Evolutionary conservation across 1,140 invertebrate species (phyloP).

Genomic region (Trichoplusia ni): DNA sequence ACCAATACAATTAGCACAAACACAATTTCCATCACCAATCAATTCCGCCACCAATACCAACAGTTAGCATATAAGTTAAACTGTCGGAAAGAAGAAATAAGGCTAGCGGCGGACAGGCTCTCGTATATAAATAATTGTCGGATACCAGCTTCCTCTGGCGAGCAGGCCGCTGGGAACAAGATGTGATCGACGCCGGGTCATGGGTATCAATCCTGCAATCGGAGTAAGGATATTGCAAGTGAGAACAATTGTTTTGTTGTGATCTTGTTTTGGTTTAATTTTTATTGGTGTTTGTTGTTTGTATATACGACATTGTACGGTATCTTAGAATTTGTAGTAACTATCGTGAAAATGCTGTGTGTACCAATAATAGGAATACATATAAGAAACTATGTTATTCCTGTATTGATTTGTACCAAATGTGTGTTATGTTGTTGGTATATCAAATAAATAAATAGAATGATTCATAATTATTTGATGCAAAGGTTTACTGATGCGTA

Average conservation of each 20-base stretch:
- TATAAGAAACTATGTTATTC: too few relatives aligned
- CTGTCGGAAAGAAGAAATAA: conserved; percentile 37
- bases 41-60: neutral
- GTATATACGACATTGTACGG: too few relatives aligned
- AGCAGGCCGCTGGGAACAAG: conserved; percentile 37
- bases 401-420: too few relatives aligned
- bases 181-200: conserved; percentile 43
- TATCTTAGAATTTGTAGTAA: too few relatives aligned
- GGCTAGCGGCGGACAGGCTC: conserved; percentile 45
- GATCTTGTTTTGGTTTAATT: neutral
- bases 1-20: too few relatives aligned
- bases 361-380: too few relatives aligned
- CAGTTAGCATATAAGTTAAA: conserved; percentile 12
- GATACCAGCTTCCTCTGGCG: conserved; percentile 59
- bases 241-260: neutral
- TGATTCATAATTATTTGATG: too few relatives aligned
- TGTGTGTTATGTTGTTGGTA: too few relatives aligned
- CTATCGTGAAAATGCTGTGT: too few relatives aligned
- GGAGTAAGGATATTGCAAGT: neutral
- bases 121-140: conserved; percentile 62
- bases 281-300: too few relatives aligned
- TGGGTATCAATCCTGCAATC: conserved; percentile 5
- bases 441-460: too few relatives aligned
- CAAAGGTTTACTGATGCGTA: too few relatives aligned
- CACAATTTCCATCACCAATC: neutral